Base-by-base conservation (phyloP, 2,797 vertebrate species). In the Ispidina lecontei region DNA sequence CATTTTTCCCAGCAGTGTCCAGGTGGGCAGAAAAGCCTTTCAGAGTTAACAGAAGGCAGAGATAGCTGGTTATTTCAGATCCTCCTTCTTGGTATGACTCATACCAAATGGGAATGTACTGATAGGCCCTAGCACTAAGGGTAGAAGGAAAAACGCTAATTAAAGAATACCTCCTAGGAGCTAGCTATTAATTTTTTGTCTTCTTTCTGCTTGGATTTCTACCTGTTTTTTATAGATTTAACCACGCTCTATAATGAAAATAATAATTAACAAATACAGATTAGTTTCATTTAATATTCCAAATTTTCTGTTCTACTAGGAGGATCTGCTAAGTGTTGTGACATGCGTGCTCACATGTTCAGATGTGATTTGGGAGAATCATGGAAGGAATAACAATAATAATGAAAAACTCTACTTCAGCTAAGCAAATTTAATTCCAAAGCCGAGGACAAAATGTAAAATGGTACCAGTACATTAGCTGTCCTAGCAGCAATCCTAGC, bases 341-440 rank as follows among this genome's bases (percentile, higher is more conserved):
- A 93, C 29, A 68, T 6, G 46, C 39, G 77, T 1, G 3, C 41
- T 85, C 84, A 71, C 18, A 54, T 84, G 77, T 90, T 70, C 54
- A 86, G 52, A 83, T 4, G 4, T 11, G 6, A 84, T 72, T 59
- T 89, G 69, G 51, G 26, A 94, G 84, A 91, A 95, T 87, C 22
- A 59, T 22, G 22, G 26, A 35, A 80, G 26, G n/a, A 90, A 84
- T 72, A 87, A 84, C 41, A 91, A 80, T 67, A 89, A 82, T 52
- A 90, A 78, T 3, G 4, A 85, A 93, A 87, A 92, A 64, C 25
- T 84, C 31, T 29, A 93, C 92, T 74, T 67, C 62, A 94, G 47
- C 67, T 87, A 91, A 91, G 54, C 31, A 92, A 84, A 93, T 93
- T 92, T 71, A 83, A 94, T 90, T 95, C 76, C 85, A 84, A 93